Evolutionary conservation across 2,888 invertebrate species (phyloP).

Genomic region (Athalia cordata): DNA sequence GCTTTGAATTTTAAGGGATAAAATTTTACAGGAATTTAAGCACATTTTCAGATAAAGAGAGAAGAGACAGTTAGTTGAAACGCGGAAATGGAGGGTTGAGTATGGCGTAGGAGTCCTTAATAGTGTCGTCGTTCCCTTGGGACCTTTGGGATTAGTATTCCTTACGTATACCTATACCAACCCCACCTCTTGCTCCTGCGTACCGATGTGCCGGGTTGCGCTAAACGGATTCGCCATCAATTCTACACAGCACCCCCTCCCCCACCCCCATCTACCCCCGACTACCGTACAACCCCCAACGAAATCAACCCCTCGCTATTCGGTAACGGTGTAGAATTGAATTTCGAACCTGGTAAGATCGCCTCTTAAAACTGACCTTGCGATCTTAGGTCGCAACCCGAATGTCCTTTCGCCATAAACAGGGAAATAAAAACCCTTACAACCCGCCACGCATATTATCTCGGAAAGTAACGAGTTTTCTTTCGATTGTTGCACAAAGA

Average conservation of each 20-base stretch:
- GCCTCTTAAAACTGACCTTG: conserved; percentile 31
- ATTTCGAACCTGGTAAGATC: conserved; percentile 33
- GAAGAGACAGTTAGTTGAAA: not conserved
- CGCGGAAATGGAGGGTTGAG: not conserved
- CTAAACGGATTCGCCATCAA: conserved; percentile 46
- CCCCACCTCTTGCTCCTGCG: not conserved
- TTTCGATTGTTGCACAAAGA: too few relatives aligned
- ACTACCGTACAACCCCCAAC: too few relatives aligned
- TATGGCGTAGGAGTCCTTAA: conserved; percentile 6
- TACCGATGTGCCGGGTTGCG: conserved; percentile 41
- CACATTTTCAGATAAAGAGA: not conserved
- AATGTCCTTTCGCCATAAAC: conserved; percentile 16
- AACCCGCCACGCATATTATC: not conserved
- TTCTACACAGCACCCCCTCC: conserved; percentile 35
- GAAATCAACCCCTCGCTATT: not conserved
- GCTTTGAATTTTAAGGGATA: too few relatives aligned
- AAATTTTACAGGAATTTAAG: too few relatives aligned
- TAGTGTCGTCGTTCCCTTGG: conserved; percentile 16
- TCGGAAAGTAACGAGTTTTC: not conserved
- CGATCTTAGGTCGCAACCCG: not conserved
- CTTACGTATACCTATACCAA: conserved; percentile 5
- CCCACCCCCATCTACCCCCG: not conserved
- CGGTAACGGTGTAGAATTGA: conserved; percentile 16
- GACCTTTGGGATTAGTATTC: conserved; percentile 45
- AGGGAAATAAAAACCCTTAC: not conserved